Evolutionary conservation across 2,113 vertebrate species (phyloP).

Genomic region (Sinosuthora webbiana): DNA sequence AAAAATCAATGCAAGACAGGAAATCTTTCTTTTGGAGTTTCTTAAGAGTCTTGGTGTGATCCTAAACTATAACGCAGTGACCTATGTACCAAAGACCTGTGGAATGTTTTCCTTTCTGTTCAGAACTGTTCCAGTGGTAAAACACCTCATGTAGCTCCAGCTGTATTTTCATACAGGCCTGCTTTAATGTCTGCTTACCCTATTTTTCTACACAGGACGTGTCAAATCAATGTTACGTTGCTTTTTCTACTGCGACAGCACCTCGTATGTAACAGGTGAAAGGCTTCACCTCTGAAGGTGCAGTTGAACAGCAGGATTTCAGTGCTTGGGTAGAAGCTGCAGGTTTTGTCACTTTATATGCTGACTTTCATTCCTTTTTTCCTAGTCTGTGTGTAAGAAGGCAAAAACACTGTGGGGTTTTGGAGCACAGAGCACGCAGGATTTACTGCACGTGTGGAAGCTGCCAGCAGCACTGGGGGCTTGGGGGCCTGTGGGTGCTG

Average conservation of each 20-base stretch:
- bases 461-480: neutral
- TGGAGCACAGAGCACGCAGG: neutral
- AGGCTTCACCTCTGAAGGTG: neutral
- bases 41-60: neutral
- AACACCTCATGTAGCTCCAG: neutral
- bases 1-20: neutral
- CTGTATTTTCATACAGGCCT: neutral
- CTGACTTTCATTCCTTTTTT: neutral
- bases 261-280: neutral
- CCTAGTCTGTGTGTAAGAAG: neutral
- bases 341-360: neutral
- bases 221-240: accelerated
- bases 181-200: neutral
- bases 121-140: neutral
- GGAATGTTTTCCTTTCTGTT: neutral
- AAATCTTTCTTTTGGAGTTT: neutral
- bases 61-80: neutral
- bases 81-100: neutral
- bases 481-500: accelerated
- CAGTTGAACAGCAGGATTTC: neutral
- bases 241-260: neutral
- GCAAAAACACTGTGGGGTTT: neutral
- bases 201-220: neutral
- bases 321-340: neutral
- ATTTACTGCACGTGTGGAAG: neutral